Evolutionary conservation across 2,113 vertebrate species (phyloP).

Genomic region (Galemys pyrenaicus): DNA sequence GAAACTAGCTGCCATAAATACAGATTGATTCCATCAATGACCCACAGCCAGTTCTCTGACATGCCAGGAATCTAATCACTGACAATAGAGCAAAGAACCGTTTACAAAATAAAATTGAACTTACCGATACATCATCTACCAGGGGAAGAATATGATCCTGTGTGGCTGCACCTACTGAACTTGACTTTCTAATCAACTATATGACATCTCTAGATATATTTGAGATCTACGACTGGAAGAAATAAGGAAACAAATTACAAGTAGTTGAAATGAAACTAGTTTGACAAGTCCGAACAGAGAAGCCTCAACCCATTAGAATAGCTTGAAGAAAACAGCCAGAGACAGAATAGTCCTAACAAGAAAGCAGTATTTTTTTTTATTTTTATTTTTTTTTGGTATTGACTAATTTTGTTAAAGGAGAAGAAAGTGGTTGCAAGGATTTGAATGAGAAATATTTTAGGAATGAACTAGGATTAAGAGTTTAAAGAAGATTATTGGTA

Average conservation of each 20-base stretch:
- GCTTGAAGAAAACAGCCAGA: slow-evolving; percentile 63
- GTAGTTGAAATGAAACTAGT: slow-evolving; percentile 77
- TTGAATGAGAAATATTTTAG: slow-evolving; percentile 52
- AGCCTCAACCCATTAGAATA: slow-evolving; percentile 55
- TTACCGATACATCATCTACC: slow-evolving; percentile 71
- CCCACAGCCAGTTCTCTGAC: not conserved
- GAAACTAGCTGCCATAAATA: not conserved
- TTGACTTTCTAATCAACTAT: slow-evolving; percentile 55
- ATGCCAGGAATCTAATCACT: not conserved
- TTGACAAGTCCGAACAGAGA: slow-evolving; percentile 77
- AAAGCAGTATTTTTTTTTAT: slow-evolving; percentile 34
- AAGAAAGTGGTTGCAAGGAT: slow-evolving; percentile 51
- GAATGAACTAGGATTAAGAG: slow-evolving; percentile 62
- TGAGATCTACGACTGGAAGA: slow-evolving; percentile 54
- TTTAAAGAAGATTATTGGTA: slow-evolving; percentile 56
- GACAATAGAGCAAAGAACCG: not conserved
- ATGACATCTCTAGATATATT: slow-evolving; percentile 58
- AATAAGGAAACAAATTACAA: slow-evolving; percentile 75
- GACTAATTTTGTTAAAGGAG: slow-evolving; percentile 54
- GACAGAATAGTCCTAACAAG: slow-evolving; percentile 56
- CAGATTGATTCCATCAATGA: not conserved
- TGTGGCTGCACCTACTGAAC: slow-evolving; percentile 26
- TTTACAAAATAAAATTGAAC: slow-evolving; percentile 51
- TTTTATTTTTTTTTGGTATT: slow-evolving; percentile 19
- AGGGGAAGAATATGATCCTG: not conserved